These are phyloP conservation scores for Accipiter virgatus DNA, from an alignment of 2,113 vertebrate genomes.

Conservation along the genomic window DNA sequence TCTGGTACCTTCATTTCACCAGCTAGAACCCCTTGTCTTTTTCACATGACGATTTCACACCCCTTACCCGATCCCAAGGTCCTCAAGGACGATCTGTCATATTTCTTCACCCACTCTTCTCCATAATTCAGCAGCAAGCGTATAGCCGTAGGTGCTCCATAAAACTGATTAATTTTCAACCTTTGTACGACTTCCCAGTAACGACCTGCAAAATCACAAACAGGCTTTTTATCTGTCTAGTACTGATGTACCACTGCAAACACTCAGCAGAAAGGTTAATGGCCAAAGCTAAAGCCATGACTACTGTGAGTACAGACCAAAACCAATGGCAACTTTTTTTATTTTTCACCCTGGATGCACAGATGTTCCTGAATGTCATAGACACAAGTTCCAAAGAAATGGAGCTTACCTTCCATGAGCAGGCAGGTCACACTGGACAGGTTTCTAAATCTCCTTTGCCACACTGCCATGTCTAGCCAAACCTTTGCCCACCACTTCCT, in stretches of 20 bases:
- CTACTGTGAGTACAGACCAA: not conserved
- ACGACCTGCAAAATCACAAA: slow-evolving; percentile 76
- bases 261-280: not conserved
- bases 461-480: not conserved
- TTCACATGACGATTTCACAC: not conserved
- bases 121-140: slow-evolving; percentile 86
- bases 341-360: not conserved
- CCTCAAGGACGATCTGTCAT: slow-evolving; percentile 87
- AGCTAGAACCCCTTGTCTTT: not conserved
- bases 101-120: slow-evolving; percentile 88
- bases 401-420: not conserved
- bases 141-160: slow-evolving; percentile 88
- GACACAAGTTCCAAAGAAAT: not conserved
- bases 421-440: not conserved
- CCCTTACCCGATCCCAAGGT: slow-evolving; percentile 86
- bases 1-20: not conserved
- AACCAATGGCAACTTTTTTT: not conserved
- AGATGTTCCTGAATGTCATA: not conserved
- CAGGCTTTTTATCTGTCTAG: not conserved
- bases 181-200: slow-evolving; percentile 92
- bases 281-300: not conserved
- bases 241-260: not conserved
- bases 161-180: slow-evolving; percentile 89
- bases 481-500: slow-evolving; percentile 26
- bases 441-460: not conserved